Evolutionary conservation across 2,888 invertebrate species (phyloP).

Genomic region (Ephialtes manifestator): DNA sequence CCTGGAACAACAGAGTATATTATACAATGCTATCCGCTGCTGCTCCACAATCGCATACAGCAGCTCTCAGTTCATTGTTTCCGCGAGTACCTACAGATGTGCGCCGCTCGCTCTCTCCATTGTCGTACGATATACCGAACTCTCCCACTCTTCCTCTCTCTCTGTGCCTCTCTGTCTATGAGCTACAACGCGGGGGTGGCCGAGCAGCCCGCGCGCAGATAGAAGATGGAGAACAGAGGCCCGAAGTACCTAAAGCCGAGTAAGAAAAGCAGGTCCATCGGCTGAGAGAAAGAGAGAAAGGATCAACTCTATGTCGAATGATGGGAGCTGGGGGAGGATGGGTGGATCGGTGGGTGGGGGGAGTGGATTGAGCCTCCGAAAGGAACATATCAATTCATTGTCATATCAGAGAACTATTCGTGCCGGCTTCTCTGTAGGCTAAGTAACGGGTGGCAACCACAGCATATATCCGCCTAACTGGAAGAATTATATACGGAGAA

Average conservation of each 20-base stretch:
- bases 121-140: constrained; percentile 78
- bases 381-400: constrained; percentile 81
- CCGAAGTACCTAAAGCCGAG: constrained; percentile 44
- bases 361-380: constrained; percentile 71
- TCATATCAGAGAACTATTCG: constrained; percentile 77
- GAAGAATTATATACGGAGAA: no score
- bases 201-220: constrained; percentile 21
- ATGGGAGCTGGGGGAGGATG: constrained; percentile 41
- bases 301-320: constrained; percentile 44
- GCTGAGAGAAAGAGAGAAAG: constrained; percentile 43
- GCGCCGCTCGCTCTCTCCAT: constrained; percentile 78
- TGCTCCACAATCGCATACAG: constrained; percentile 83
- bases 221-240: constrained; percentile 67
- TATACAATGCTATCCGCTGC: constrained; percentile 84
- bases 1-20: constrained; percentile 84
- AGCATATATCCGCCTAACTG: background rate
- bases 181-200: constrained; percentile 38
- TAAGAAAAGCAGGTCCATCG: constrained; percentile 51
- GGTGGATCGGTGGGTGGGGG: constrained; percentile 35
- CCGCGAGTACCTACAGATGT: constrained; percentile 83
- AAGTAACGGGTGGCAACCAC: constrained; percentile 68
- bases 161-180: constrained; percentile 26
- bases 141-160: constrained; percentile 58
- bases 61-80: constrained; percentile 84
- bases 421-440: constrained; percentile 56